A percentile compares a stretch with the other conserved stretches of the same genome.
These are phyloP conservation scores for Xenopus borealis DNA, from an alignment of 2,113 vertebrate genomes.

Conservation along the genomic window DNA sequence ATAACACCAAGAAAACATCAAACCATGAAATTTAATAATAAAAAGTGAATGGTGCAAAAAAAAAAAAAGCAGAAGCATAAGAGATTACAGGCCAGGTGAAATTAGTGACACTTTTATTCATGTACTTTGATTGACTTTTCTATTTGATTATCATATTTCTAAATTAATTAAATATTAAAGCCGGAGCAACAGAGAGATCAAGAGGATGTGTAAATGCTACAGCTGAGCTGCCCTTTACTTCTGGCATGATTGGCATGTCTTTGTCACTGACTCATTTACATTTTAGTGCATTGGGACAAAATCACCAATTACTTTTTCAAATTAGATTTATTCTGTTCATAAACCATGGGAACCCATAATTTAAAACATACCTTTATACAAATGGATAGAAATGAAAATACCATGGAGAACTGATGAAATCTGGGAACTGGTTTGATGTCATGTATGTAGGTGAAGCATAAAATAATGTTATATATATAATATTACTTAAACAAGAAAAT, in stretches of 20 bases:
- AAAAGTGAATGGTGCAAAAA: neutral
- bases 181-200: slow-evolving; percentile 32
- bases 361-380: too few relatives aligned
- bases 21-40: neutral
- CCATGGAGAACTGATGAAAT: too few relatives aligned
- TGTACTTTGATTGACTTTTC: slow-evolving; percentile 23
- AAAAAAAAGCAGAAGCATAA: neutral
- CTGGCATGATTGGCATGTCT: slow-evolving; percentile 12
- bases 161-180: slow-evolving; percentile 45
- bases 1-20: neutral
- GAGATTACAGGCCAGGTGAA: neutral
- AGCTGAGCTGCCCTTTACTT: slow-evolving; percentile 37
- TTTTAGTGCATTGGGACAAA: slow-evolving; percentile 11
- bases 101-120: slow-evolving; percentile 10
- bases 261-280: slow-evolving; percentile 31
- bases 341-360: too few relatives aligned
- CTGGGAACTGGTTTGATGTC: too few relatives aligned
- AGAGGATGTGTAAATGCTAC: slow-evolving; percentile 39
- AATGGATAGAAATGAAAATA: too few relatives aligned
- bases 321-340: too few relatives aligned
- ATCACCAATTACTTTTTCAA: neutral
- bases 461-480: too few relatives aligned
- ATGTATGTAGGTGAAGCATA: too few relatives aligned
- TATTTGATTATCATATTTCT: slow-evolving; percentile 39
- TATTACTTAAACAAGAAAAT: too few relatives aligned